Conservation (phyloP, 2,113 vertebrate species). For the Morone saxatilis region DNA sequence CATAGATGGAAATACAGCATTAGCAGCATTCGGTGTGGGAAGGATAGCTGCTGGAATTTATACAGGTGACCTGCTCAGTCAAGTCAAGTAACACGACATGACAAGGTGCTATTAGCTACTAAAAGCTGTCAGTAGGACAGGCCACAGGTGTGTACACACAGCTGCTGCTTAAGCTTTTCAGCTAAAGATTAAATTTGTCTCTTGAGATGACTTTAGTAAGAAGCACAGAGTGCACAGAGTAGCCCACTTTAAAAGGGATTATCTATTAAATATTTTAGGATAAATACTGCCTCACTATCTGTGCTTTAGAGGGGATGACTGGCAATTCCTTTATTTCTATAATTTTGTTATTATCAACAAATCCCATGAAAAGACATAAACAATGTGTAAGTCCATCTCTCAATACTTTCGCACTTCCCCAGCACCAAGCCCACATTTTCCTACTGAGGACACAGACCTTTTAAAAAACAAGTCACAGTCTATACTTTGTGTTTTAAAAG, state of each 20-base stretch:
- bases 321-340: not conserved
- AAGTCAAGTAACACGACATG: not conserved
- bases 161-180: slow-evolving; percentile 26
- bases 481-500: not conserved
- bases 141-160: not conserved
- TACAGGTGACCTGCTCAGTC: slow-evolving; percentile 5
- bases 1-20: not conserved
- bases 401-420: not conserved
- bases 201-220: not conserved
- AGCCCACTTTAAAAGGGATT: not conserved
- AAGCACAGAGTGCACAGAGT: not conserved
- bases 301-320: not conserved
- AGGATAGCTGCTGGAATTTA: slow-evolving; percentile 14
- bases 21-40: not conserved
- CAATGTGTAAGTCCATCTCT: not conserved
- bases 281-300: too few relatives aligned
- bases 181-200: slow-evolving; percentile 2
- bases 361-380: not conserved
- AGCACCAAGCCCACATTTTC: not conserved
- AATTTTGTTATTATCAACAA: not conserved
- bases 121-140: not conserved
- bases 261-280: not conserved
- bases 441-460: not conserved
- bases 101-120: not conserved
- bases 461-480: not conserved